Evolutionary conservation across 2,888 invertebrate genomes (phyloP).

Genomic region (Patella ulyssiponensis): DNA sequence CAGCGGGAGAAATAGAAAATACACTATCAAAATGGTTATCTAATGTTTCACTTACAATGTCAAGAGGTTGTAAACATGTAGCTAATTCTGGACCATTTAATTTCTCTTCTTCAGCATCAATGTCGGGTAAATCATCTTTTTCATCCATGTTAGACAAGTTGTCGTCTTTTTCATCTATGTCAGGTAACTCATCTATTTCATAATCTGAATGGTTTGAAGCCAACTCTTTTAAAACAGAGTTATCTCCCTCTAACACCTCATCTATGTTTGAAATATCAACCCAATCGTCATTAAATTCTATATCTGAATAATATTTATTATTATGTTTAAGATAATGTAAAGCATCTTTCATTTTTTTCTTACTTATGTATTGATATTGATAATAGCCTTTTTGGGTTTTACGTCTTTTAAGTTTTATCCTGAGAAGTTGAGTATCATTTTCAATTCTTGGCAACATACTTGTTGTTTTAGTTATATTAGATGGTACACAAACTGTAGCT

Average conservation of each 20-base stretch:
- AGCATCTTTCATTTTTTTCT: neutral
- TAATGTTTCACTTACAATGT: slow-evolving; percentile 28
- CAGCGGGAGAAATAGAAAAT: slow-evolving; percentile 33
- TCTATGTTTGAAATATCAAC: neutral
- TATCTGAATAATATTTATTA: slow-evolving; percentile 9
- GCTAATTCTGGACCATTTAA: slow-evolving; percentile 11
- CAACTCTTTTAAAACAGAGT: neutral
- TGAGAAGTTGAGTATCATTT: neutral
- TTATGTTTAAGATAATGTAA: slow-evolving; percentile 7
- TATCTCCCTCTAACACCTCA: neutral
- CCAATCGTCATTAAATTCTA: slow-evolving; percentile 10
- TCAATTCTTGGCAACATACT: neutral
- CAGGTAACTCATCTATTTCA: neutral
- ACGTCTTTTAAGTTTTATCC: neutral
- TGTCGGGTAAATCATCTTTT: neutral
- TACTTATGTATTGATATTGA: neutral
- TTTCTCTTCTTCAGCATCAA: neutral
- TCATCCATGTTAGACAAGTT: neutral
- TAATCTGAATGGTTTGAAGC: neutral
- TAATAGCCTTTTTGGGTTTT: neutral
- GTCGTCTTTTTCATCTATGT: neutral
- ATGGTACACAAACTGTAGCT: slow-evolving; percentile 29
- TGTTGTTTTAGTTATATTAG: neutral
- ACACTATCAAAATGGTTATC: slow-evolving; percentile 29
- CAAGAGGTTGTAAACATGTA: slow-evolving; percentile 34